Base-by-base conservation (phyloP, 1,140 invertebrate genomes). In the Euwallacea similis region DNA sequence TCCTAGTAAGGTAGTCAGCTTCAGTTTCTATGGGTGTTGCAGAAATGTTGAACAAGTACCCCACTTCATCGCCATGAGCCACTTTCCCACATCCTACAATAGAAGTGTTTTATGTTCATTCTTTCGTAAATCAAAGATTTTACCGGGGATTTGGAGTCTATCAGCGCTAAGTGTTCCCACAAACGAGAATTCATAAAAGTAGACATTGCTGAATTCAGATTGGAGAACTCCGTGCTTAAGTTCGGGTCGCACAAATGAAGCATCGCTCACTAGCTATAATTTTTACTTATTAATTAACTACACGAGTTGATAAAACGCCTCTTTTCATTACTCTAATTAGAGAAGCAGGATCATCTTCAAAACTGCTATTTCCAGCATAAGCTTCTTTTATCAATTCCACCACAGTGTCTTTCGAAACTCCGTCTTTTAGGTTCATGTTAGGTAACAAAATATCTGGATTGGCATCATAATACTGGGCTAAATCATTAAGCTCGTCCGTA, bases 121-220 rank as follows among this genome's bases (percentile, higher is more conserved):
- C 43, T 60, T 60, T 3, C 21, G 2, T 6, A 11, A 16, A 33
- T 33, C 21, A 33, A 33, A 1, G 16, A 16, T 15, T 41, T 66
- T 66, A 66, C 65, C 65, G 8, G 54, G 42, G 11, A 66, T 46
- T 21, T 66, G 13, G 44, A 43, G 54, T 16, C 43, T 42, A 3
- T 33, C n/a, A 11, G 7, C 11, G 42, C 67, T 69, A 7, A 6
- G 44, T 11, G 67, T 50, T 11, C 67, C 67, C 3, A 16, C 33
- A 44, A 61, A 69, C 6, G 67, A 61, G 53, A 69, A 54, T 54
- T 69, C 16, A n/a, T 69, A 69, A 42, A 69, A 55, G 43, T 69
- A 69, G 0, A 69, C 67, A 10, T 42, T 43, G 21, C 43, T 43
- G 41, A 15, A 43, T 6, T 69, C 33, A n/a, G 13, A 50, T 41